Base-by-base conservation (phyloP, 1,140 invertebrate species). In the Apolygus lucorum region DNA sequence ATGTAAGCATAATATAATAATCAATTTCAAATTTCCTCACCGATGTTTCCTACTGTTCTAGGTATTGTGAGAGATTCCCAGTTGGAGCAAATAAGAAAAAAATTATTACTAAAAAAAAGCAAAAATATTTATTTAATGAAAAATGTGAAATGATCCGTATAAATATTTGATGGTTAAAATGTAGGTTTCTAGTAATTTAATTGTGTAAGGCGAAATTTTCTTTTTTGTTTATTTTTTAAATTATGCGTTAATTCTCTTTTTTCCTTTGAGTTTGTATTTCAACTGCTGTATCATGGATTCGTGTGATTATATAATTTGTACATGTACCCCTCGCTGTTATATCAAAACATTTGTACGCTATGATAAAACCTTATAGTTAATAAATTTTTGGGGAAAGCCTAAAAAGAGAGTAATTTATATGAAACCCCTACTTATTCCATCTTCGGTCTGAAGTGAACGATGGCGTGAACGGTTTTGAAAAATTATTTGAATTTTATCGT, bases 341-440 rank as follows among this genome's bases (percentile, higher is more conserved):
- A 8, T 11, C 34, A n/a, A 49, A 49, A 49, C 34, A 49, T 49
- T 49, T 49, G 34, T 49, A 49, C 34, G 34, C 34, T 49, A 49
- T 49, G 17, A 11, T 49, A 17, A 49, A 17, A 49, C 8, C 34
- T 49, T 17, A 17, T 49, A 49, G 34, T 49, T 11, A 49, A 49
- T 49, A 49, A 49, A 49, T 49, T 49, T 49, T 49, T 49, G 34
- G 34, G 34, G 34, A 49, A 49, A 49, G n/a, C n/a, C n/a, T n/a
- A n/a, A n/a, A n/a, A n/a, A n/a, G n/a, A n/a, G n/a, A n/a, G n/a
- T n/a, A n/a, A n/a, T n/a, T n/a, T n/a, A n/a, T n/a, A n/a, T n/a
- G n/a, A n/a, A n/a, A n/a, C n/a, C n/a, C n/a, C n/a, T n/a, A n/a
- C n/a, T n/a, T n/a, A n/a, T n/a, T n/a, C n/a, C n/a, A n/a, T n/a